A percentile compares a stretch with the other conserved stretches of the same genome.
Conservation (phyloP, 2,113 vertebrate genomes). For the Catagonus wagneri region DNA sequence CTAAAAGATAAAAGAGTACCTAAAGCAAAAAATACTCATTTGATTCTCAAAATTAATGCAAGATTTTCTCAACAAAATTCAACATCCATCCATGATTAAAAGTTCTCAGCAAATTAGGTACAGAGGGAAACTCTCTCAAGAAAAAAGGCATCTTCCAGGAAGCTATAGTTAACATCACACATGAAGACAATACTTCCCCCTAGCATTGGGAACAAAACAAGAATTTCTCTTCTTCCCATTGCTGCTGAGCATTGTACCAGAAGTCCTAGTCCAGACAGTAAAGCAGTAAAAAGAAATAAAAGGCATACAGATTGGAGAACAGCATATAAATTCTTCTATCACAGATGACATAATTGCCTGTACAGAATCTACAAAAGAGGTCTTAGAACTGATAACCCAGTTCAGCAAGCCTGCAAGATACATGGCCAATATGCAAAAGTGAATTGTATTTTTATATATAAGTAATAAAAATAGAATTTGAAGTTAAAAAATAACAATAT, state of each 20-base stretch:
- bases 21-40: slow-evolving; percentile 8
- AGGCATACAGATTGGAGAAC: not conserved
- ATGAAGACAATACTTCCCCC: not conserved
- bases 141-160: not conserved
- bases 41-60: slow-evolving; percentile 9
- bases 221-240: not conserved
- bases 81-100: not conserved
- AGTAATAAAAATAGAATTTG: slow-evolving; percentile 15
- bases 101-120: not conserved
- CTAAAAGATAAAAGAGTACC: not conserved
- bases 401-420: not conserved
- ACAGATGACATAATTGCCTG: not conserved
- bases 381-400: not conserved
- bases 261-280: not conserved
- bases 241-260: not conserved
- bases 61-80: slow-evolving; percentile 25
- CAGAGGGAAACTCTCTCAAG: not conserved
- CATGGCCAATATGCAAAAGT: not conserved
- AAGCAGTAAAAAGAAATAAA: slow-evolving; percentile 7
- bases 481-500: slow-evolving; percentile 14
- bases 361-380: not conserved
- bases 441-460: not conserved
- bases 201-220: not conserved
- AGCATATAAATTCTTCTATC: not conserved
- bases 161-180: not conserved